Evolutionary conservation across 2,113 vertebrate genomes (phyloP), one percentile per base, ranked within the genome.

Genomic region (Cisticola juncidis): DNA sequence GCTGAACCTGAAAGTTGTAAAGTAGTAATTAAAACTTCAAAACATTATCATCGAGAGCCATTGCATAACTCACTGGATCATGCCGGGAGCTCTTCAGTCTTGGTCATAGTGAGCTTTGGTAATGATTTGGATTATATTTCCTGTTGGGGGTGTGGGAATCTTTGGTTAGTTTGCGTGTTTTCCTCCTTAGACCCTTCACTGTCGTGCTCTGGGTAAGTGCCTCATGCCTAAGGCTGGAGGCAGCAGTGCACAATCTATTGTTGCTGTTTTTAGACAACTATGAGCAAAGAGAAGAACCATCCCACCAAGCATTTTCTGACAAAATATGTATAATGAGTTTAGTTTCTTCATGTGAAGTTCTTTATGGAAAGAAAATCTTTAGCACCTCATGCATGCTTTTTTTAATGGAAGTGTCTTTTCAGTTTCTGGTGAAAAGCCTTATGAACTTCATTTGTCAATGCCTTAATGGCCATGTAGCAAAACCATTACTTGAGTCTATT

Each of bases 1-100:
- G 97, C 90, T 14, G 99, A 99, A 88, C 99, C 99, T 99, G 94
- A 45, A 83, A 54, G 84, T 51, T 16, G n/a, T 40, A 47, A 90
- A 61, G 20, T 19, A 48, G 17, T 19, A 13, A 57, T 88, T 79
- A 47, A 44, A 92, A 60, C 31, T 51, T 9, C 0, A 11, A 70
- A 84, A 35, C 8, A 3, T 26, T 28, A 6, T 25, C 14, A 14
- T 54, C 66, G 24, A 65, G 65, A 87, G 29, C 13, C 19, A 17
- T 36, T 26, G 20, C 22, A 2, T 68, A 60, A 31, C 6, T 35
- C 16, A 36, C 12, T 45, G 26, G 48, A 22, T 70, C 28, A 4
- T 36, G 23, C 17, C 6, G 24, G 60, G 25, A 84, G 22, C 42
- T 73, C 45, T 25, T 60, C 22, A 22, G 29, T 23, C 47, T 45